A percentile compares a stretch with the other conserved stretches of the same genome.
These are phyloP conservation scores for Sipha flava DNA, from an alignment of 1,140 invertebrate genomes.

Conservation along the genomic window DNA sequence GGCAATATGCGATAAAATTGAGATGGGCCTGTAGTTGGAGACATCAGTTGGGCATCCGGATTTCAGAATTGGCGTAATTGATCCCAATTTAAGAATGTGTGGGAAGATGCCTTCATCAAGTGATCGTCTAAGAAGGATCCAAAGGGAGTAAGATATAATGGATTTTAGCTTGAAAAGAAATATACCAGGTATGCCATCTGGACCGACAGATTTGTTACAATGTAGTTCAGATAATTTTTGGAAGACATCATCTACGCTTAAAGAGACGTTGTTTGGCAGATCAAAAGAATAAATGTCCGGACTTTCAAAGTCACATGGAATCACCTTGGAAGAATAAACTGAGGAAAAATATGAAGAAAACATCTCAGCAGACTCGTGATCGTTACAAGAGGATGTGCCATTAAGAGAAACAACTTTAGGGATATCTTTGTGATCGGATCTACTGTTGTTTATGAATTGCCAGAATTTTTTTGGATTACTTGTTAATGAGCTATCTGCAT, in stretches of 20 bases:
- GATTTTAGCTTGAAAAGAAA: neutral
- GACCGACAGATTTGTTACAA: neutral
- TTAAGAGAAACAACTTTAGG: neutral
- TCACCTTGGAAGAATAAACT: neutral
- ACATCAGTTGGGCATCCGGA: neutral
- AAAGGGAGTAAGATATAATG: too few species aligned
- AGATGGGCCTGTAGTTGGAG: neutral
- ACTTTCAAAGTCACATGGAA: neutral
- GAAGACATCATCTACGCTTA: too few species aligned
- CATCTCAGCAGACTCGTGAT: neutral
- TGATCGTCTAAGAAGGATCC: neutral
- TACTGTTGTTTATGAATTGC: neutral
- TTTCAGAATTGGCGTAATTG: neutral
- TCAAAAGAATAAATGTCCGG: neutral
- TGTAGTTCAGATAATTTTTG: neutral
- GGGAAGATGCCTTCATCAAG: neutral
- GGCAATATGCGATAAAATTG: neutral
- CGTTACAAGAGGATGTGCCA: neutral
- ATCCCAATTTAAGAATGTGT: neutral
- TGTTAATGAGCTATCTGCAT: neutral
- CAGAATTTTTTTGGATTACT: too few species aligned
- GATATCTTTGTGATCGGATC: neutral
- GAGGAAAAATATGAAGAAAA: neutral
- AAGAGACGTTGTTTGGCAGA: neutral
- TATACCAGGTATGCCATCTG: neutral